phyloP scores from a whole-genome alignment of 1,140 invertebrate genomes.

The Heliconius eleuchia region DNA sequence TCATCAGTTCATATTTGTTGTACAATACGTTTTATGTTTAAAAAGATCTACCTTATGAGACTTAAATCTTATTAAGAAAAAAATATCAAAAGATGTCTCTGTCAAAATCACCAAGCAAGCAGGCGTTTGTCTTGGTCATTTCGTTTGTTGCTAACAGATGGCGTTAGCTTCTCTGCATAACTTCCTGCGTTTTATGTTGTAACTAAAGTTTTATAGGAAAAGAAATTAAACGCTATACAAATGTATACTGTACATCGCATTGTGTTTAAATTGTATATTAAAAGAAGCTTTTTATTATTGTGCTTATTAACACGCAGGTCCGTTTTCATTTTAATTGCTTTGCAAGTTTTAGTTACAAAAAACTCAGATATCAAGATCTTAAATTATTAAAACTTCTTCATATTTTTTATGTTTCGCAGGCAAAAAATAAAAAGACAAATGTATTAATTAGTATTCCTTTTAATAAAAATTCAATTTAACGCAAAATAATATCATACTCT shows the following conservation, averaged over 20 bases:
- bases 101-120: constrained; percentile 17
- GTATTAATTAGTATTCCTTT: neutral
- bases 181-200: neutral
- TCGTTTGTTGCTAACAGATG: constrained; percentile 44
- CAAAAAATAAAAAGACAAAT: neutral
- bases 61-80: neutral
- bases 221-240: neutral
- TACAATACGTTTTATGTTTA: too few relatives aligned
- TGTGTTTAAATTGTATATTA: neutral
- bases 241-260: neutral
- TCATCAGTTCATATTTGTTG: too few relatives aligned
- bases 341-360: neutral
- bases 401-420: neutral
- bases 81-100: constrained; percentile 53
- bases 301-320: neutral
- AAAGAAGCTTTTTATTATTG: neutral
- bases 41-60: too few relatives aligned
- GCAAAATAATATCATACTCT: neutral
- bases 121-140: constrained; percentile 40
- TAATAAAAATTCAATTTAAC: neutral
- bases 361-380: neutral
- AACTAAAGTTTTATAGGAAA: neutral
- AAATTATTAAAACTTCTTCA: neutral
- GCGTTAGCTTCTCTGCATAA: constrained; percentile 36
- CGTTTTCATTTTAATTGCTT: neutral